Conservation (phyloP, 2,888 invertebrate genomes). For the Agrotis puta region DNA sequence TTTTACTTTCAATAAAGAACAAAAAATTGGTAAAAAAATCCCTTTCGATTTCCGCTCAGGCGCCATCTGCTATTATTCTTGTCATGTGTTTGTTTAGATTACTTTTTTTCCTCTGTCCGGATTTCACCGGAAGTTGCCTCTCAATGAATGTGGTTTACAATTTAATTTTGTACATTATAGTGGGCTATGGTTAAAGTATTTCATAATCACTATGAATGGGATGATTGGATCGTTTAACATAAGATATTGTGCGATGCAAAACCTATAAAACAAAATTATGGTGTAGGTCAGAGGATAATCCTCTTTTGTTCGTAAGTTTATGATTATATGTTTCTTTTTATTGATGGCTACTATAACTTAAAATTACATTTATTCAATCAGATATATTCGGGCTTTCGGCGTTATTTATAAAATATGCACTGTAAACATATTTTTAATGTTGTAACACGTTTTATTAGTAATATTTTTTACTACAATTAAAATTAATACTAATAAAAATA, state of each 20-base stretch:
- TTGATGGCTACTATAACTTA: conserved; percentile 13
- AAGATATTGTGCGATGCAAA: conserved; percentile 55
- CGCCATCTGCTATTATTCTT: conserved; percentile 88
- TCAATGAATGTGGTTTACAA: conserved; percentile 77
- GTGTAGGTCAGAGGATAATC: not conserved
- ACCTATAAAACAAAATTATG: conserved; percentile 48
- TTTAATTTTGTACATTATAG: conserved; percentile 77
- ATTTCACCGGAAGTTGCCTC: conserved; percentile 86
- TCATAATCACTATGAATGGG: conserved; percentile 49
- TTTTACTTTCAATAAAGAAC: conserved; percentile 79
- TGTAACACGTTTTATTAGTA: too few relatives aligned
- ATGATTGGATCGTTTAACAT: conserved; percentile 40
- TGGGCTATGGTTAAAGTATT: conserved; percentile 62
- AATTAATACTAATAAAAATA: too few relatives aligned
- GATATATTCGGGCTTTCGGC: not conserved
- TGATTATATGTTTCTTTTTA: conserved; percentile 18
- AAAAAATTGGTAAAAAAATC: conserved; percentile 77
- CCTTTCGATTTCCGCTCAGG: conserved; percentile 90
- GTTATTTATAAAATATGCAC: conserved; percentile 3
- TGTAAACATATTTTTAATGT: too few relatives aligned
- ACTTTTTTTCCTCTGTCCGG: conserved; percentile 79
- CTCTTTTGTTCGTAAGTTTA: conserved; percentile 20
- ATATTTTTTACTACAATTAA: too few relatives aligned
- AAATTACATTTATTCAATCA: conserved; percentile 6
- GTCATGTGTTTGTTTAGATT: conserved; percentile 86